Percentiles rank a stretch among this genome's conserved stretches.
Evolutionary conservation across 2,113 vertebrate species (phyloP).

Genomic region (Centropristis striata): DNA sequence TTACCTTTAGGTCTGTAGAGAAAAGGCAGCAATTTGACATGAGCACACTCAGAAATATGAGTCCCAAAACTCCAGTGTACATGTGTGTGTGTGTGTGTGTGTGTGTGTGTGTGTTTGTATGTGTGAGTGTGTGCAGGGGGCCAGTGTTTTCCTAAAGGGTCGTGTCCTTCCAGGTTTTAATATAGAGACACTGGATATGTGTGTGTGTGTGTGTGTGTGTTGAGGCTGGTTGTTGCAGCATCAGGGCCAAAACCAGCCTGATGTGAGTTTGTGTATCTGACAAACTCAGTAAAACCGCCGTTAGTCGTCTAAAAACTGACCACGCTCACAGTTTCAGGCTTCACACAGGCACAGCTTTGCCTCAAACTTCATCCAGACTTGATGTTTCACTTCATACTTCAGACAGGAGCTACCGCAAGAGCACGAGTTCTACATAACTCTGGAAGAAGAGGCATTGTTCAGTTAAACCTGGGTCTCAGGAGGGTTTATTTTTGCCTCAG

Average conservation of each 20-base stretch:
- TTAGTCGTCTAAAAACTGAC: constrained; percentile 44
- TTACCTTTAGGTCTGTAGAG: constrained; percentile 77
- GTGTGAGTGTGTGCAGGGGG: constrained; percentile 60
- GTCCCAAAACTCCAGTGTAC: constrained; percentile 46
- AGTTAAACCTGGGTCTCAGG: constrained; percentile 9
- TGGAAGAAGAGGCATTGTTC: constrained; percentile 41
- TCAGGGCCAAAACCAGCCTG: constrained; percentile 56
- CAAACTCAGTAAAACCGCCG: constrained; percentile 50
- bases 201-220: constrained; percentile 51
- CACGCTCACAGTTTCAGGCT: constrained; percentile 35
- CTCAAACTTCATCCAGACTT: constrained; percentile 11
- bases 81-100: constrained; percentile 30
- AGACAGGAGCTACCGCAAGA: constrained; percentile 35
- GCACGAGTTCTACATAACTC: constrained; percentile 11
- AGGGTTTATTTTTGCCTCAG: constrained; percentile 8
- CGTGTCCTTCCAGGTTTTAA: constrained; percentile 81
- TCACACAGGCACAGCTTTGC: constrained; percentile 13
- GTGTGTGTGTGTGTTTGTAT: constrained; percentile 47
- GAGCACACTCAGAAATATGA: constrained; percentile 76
- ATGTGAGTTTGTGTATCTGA: constrained; percentile 56
- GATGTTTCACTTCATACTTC: constrained; percentile 32
- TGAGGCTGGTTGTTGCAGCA: constrained; percentile 35
- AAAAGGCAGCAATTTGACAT: constrained; percentile 69
- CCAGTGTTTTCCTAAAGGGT: constrained; percentile 81
- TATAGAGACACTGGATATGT: constrained; percentile 79